Evolutionary conservation across 2,113 vertebrate species (phyloP).

Genomic region (Ivindomyrus marchei): DNA sequence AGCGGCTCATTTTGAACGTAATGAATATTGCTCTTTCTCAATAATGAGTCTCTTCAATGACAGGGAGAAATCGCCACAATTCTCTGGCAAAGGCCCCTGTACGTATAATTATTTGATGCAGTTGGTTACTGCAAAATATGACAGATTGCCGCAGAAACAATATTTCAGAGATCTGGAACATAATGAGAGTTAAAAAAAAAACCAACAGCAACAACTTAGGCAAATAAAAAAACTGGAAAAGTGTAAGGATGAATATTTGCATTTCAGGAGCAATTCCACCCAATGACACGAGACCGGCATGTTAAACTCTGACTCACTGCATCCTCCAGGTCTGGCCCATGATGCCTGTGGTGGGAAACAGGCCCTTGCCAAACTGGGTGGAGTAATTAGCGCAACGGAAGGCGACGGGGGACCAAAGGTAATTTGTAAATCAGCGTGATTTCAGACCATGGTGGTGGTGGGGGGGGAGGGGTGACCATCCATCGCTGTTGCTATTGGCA

Average conservation of each 20-base stretch:
- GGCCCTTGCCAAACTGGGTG: neutral
- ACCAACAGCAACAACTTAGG: neutral
- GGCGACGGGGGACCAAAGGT: neutral
- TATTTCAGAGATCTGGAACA: neutral
- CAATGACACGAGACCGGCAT: neutral
- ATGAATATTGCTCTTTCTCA: constrained; percentile 8
- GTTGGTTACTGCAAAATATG: neutral
- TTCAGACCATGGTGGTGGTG: neutral
- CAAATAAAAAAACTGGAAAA: neutral
- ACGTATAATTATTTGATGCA: constrained; percentile 18
- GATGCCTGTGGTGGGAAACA: neutral
- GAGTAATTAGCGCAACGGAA: neutral
- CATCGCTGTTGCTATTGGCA: neutral
- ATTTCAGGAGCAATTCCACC: neutral
- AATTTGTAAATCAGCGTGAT: constrained; percentile 7
- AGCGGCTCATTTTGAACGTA: constrained; percentile 14
- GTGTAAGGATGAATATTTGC: neutral
- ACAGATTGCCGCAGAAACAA: neutral
- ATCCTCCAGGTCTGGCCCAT: neutral
- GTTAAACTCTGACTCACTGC: neutral
- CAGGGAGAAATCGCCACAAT: neutral
- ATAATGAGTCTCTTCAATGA: constrained; percentile 23
- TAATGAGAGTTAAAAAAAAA: neutral
- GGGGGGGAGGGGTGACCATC: neutral
- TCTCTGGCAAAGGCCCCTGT: neutral